A percentile compares a stretch with the other conserved stretches of the same genome.
Evolutionary conservation across 2,113 vertebrate species (phyloP).

Genomic region (Atlantisia rogersi): DNA sequence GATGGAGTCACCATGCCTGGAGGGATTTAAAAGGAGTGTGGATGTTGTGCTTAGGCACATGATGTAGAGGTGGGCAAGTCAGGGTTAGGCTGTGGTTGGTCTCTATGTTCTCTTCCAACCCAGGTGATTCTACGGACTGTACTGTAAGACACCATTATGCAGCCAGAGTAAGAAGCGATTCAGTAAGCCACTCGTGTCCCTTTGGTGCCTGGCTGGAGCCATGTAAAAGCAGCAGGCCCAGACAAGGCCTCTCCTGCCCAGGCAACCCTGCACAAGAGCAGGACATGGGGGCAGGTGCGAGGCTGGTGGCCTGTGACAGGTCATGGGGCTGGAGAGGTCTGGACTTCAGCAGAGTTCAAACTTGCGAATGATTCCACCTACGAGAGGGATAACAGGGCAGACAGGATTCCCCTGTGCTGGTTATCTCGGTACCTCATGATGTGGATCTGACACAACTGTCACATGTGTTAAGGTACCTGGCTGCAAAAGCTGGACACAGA

Average conservation of each 20-base stretch:
- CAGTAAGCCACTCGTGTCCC: neutral
- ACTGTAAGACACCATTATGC: too few relatives aligned
- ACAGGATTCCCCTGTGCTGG: neutral
- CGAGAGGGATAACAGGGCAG: neutral
- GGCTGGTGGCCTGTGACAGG: neutral
- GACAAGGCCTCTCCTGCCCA: neutral
- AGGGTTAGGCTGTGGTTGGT: too few relatives aligned
- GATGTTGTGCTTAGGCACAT: too few relatives aligned
- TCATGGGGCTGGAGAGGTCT: neutral
- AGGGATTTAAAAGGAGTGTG: too few relatives aligned
- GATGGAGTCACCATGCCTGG: too few relatives aligned
- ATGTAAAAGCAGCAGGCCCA: neutral
- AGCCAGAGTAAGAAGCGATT: too few relatives aligned
- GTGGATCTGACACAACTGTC: rapidly evolving
- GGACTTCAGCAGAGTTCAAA: neutral
- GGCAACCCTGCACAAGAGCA: neutral
- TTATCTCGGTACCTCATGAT: neutral
- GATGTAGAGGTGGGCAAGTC: too few relatives aligned
- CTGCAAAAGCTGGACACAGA: neutral
- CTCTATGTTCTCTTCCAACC: too few relatives aligned
- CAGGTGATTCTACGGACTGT: too few relatives aligned
- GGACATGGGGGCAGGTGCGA: rapidly evolving
- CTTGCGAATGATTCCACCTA: rapidly evolving
- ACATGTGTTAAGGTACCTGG: neutral
- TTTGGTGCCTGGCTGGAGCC: neutral